Base-by-base conservation (phyloP, 2,113 vertebrate species). In the Oryzias melastigma region DNA sequence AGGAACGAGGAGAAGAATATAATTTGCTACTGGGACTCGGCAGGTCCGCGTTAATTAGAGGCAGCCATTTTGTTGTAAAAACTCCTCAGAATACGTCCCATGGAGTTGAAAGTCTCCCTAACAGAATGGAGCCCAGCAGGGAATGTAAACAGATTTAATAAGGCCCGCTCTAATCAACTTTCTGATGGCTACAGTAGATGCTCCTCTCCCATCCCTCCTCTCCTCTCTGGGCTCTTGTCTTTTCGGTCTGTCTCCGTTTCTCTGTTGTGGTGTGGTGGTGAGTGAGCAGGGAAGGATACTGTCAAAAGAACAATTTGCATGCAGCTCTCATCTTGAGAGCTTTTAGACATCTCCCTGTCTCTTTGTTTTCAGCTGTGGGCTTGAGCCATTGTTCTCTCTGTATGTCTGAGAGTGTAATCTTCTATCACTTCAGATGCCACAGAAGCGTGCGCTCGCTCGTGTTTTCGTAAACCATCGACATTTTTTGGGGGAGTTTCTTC, bases 81-180 rank as follows among this genome's bases (percentile, higher is more conserved):
- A 80, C 76, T 85, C 83, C 75, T 87, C 75, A 76, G 78, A 83
- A 83, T 77, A 74, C 61, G 52, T 91, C 89, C 81, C 72, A 77
- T 81, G 62, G 85, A 86, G 85, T 86, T 87, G 69, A 85, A 87
- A 90, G 85, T 81, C 78, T 83, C 80, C 66, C 80, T 76, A 83
- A 85, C 81, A 90, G 85, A 91, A 88, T 82, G 80, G 68, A 78
- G 68, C 86, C 62, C 84, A 87, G 88, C 83, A 77, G 84, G 83
- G 83, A 85, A 82, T 69, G 84, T 86, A 89, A 89, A 87, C 85
- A 89, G 75, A 82, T 86, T 87, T 87, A 88, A 91, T 91, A 89
- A 85, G 85, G 80, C 70, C 65, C 75, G 74, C 73, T 84, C 75
- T 81, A 86, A 83, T 88, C 85, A 86, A 65, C 80, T 83, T 77